Base-by-base conservation (phyloP, 2,888 invertebrate species). In the Ochropleura plecta region DNA sequence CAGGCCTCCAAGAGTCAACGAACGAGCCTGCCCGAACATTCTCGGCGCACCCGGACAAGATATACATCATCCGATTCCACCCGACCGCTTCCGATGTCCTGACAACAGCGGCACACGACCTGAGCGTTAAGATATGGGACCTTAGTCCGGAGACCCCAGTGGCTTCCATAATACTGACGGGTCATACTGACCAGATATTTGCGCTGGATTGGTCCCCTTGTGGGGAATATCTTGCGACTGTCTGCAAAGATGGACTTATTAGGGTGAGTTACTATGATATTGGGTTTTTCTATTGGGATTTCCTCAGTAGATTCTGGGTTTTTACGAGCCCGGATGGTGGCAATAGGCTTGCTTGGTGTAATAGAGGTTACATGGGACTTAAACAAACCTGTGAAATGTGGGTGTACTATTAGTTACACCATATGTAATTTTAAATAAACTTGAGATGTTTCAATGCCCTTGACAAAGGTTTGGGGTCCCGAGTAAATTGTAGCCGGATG, bases 121-220 rank as follows among this genome's bases (percentile, higher is more conserved):
- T 98, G 97, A 98, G 98, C 60, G 97, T 99, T 63, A 98, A 98
- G 92, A 97, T 99, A 59, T 99, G 99, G 99, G 98, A 99, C 92
- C 96, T 98, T 60, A 94, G 94, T 18, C 93, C 94, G 0, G 95
- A 93, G 0, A 84, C 57, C 0, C 96, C 96, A 0, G 86, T 81
- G 0, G 89, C 92, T 0, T 90, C 88, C 83, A 97, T 98, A 79
- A 97, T 97, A 2, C 93, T 99, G 8, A 97, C 97, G 16, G 98
- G 95, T 0, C 99, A 99, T 88, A 97, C 97, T 0, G 99, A 99
- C 89, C 99, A 99, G 95, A 98, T 99, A 91, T 99, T 99, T 88
- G 98, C 98, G 76, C 97, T 99, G 87, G 98, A 98, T 5, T 99
- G 99, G 99, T 99, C 99, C 76, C 98, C 98, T 0, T 98, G 98